Evolutionary conservation across 1,140 invertebrate genomes (phyloP).

Genomic region (Eulimnadia texana): DNA sequence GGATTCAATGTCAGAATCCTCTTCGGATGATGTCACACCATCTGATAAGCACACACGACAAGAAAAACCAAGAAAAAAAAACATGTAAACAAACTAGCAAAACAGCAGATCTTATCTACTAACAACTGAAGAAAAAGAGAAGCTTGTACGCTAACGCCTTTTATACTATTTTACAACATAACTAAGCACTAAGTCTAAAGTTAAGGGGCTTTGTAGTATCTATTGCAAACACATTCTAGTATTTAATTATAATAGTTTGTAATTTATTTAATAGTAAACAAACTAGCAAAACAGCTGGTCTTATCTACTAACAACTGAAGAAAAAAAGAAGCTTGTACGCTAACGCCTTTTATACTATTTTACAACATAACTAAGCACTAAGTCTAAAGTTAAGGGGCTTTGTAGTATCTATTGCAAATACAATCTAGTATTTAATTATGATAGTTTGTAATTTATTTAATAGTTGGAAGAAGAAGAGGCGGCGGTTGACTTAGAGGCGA

Average conservation of each 20-base stretch:
- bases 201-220: too few relatives aligned
- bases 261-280: too few relatives aligned
- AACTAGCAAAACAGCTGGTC: not conserved
- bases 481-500: too few relatives aligned
- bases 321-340: not conserved
- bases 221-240: too few relatives aligned
- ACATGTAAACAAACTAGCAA: not conserved
- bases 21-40: conserved; percentile 6
- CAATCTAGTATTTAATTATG: too few relatives aligned
- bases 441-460: too few relatives aligned
- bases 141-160: not conserved
- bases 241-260: too few relatives aligned
- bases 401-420: too few relatives aligned
- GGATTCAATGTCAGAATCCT: conserved; percentile 28
- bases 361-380: too few relatives aligned
- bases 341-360: conserved; percentile 4
- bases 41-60: not conserved
- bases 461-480: too few relatives aligned
- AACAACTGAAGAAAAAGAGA: not conserved
- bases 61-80: not conserved
- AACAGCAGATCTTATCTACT: not conserved
- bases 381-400: too few relatives aligned
- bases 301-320: not conserved
- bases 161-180: not conserved
- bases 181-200: too few relatives aligned